Percentiles rank a stretch among this genome's conserved stretches.
These are phyloP conservation scores for Euwallacea fornicatus DNA, from an alignment of 1,140 invertebrate genomes.

Conservation along the genomic window DNA sequence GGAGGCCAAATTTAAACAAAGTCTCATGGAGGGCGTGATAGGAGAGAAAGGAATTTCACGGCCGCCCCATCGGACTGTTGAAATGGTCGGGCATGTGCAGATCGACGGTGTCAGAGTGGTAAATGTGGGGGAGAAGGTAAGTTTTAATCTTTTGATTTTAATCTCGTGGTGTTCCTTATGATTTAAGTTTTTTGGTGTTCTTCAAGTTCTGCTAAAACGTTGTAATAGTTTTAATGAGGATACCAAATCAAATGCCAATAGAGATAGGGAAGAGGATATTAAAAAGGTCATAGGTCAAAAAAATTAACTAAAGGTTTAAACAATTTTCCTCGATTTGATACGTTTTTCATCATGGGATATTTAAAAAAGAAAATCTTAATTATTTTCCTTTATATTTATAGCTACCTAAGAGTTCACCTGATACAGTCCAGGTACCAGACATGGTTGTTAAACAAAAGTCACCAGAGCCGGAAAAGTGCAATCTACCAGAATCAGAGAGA, in stretches of 20 bases:
- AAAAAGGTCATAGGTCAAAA: too few relatives aligned
- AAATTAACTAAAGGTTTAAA: too few relatives aligned
- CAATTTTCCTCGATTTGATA: too few relatives aligned
- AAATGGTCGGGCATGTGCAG: constrained; percentile 37
- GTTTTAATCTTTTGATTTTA: background rate
- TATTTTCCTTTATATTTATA: background rate
- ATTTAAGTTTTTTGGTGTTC: constrained; percentile 5
- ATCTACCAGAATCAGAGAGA: constrained; percentile 43
- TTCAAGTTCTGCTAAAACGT: background rate
- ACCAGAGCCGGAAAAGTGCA: constrained; percentile 49
- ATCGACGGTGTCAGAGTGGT: constrained; percentile 3
- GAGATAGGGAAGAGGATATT: too few relatives aligned
- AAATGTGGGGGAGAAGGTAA: constrained; percentile 18
- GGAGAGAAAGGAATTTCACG: constrained; percentile 47
- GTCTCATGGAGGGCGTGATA: constrained; percentile 57
- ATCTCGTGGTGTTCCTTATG: background rate
- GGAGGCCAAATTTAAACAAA: constrained; percentile 65
- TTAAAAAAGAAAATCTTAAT: too few relatives aligned
- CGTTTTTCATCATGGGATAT: too few relatives aligned
- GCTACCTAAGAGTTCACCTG: constrained; percentile 29
- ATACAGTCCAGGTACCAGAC: constrained; percentile 3
- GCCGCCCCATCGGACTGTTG: constrained; percentile 46
- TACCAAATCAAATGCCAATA: too few relatives aligned
- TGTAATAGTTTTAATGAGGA: too few relatives aligned
- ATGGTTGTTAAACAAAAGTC: constrained; percentile 47